Percentiles rank a stretch among this genome's conserved stretches.
Conservation (phyloP, 2,113 vertebrate species). For the Cephalophus harveyi region DNA sequence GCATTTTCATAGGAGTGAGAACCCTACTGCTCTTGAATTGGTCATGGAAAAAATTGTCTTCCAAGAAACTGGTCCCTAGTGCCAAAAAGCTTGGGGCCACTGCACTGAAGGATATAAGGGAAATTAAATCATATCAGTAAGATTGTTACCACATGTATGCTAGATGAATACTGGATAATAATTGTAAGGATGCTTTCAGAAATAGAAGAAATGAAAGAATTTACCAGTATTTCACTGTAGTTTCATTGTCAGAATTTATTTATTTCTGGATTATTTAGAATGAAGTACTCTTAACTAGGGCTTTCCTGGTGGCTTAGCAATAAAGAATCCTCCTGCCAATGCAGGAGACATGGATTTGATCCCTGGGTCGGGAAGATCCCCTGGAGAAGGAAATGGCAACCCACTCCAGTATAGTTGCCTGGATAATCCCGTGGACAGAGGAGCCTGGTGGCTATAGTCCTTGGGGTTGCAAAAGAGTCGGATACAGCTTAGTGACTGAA, state of each 20-base stretch:
- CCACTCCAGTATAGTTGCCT: neutral
- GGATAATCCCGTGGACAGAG: neutral
- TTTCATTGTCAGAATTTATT: neutral
- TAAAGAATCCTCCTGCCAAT: neutral
- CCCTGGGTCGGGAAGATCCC: neutral
- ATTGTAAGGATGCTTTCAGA: conserved; percentile 9
- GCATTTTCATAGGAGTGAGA: neutral
- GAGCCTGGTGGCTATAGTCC: neutral
- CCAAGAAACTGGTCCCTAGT: neutral
- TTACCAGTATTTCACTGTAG: neutral
- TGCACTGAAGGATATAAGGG: neutral
- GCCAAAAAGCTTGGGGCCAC: neutral
- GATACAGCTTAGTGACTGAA: neutral
- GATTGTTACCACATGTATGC: neutral
- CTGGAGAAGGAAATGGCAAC: neutral
- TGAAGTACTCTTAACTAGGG: neutral
- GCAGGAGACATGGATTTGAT: neutral
- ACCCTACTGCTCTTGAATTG: neutral
- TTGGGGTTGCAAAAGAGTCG: neutral
- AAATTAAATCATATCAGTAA: neutral
- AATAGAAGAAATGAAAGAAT: conserved; percentile 1
- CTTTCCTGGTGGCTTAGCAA: neutral
- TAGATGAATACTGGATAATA: neutral
- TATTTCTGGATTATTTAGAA: conserved; percentile 14
- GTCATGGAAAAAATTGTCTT: neutral